Percentiles rank a stretch among this genome's conserved stretches.
Evolutionary conservation across 1,140 invertebrate species (phyloP).

Genomic region (Pseudomyrmex flavicornis): DNA sequence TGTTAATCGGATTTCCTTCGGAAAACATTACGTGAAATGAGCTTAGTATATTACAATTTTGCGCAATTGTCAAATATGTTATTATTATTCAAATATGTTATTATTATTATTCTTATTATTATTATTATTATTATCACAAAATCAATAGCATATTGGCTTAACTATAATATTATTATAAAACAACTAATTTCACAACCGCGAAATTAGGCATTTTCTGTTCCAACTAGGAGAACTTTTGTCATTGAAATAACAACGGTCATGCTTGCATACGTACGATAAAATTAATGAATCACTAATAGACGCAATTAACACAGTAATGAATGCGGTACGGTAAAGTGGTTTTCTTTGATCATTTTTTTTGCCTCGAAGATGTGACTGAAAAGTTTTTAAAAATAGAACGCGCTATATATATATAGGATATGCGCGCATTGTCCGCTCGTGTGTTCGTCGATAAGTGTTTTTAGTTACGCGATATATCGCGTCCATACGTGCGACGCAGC

Average conservation of each 20-base stretch:
- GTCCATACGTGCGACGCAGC: neutral
- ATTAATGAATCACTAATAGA: neutral
- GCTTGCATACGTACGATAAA: neutral
- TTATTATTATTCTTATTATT: no score
- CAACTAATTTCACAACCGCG: no score
- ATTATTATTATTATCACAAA: no score
- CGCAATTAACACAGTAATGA: neutral
- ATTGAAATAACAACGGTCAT: neutral
- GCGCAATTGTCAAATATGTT: conserved; percentile 16
- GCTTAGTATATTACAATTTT: neutral
- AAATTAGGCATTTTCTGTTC: no score
- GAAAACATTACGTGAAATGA: neutral
- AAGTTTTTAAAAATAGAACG: neutral
- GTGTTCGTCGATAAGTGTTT: conserved; percentile 25
- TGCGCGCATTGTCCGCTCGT: neutral
- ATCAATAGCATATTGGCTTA: no score
- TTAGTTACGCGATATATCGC: conserved; percentile 17
- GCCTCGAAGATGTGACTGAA: neutral
- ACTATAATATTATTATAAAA: no score
- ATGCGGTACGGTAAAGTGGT: no score
- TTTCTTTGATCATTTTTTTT: neutral
- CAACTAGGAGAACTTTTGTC: no score
- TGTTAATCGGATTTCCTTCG: conserved; percentile 30
- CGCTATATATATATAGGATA: neutral
- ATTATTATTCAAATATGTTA: neutral